Base-by-base conservation (phyloP, 2,797 vertebrate genomes). In the Amphiprion clarkii region DNA sequence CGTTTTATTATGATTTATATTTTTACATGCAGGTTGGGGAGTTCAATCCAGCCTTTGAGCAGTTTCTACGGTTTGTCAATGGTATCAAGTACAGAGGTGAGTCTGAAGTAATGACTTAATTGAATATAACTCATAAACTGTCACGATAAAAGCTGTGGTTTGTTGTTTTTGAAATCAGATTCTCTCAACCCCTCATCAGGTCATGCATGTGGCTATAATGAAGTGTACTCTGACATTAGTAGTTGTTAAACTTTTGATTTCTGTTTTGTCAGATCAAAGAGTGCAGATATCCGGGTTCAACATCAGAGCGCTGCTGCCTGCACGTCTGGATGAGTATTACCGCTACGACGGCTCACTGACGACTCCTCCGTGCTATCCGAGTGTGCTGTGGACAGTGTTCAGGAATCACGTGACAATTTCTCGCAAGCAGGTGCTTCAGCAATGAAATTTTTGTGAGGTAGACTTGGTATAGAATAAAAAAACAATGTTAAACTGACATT, bases 321-420 rank as follows among this genome's bases (percentile, higher is more conserved):
- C 84, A 10, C 94, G 78, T 31, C 83, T 97, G 77, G 93, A 96
- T 13, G 96, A 99, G 74, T 99, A 96, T 79, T 99, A 97, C 69
- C 97, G 96, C 66, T 99, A 99, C 0, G 93, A 96, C 14, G 98
- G 98, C 4, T 99, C 98, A 25, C 92, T 99, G 89, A 99, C 98
- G 0, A 98, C 98, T 1, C 98, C 98, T 13, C 98, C 98, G 0
- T 99, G 98, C 88, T 96, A 96, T 83, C 97, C 97, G 0, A 98
- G 96, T 0, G 98, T 99, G 61, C 93, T 98, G 78, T 99, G 98
- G 98, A 99, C 97, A 0, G 89, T 99, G 27, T 99, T 99, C 90
- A 94, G 94, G 79, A 96, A 96, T 36, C 92, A 94, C 0, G 91
- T 99, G 14, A 94, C 95, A 27, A 93, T 99, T 78, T 99, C 98